Conservation (phyloP, 2,797 vertebrate species). For the Erpetoichthys calabaricus region DNA sequence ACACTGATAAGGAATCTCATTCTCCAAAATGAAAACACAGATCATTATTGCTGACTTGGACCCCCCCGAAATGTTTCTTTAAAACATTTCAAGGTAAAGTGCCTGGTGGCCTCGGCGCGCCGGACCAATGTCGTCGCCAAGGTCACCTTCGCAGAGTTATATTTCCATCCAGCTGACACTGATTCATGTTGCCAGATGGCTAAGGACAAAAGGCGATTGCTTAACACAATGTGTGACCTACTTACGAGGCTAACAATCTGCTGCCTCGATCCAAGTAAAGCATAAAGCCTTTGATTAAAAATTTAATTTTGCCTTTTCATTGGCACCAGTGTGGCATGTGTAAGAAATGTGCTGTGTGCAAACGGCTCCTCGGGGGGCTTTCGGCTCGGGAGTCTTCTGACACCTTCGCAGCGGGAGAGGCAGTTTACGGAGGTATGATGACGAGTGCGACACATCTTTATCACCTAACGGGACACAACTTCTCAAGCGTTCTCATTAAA, state of each 20-base stretch:
- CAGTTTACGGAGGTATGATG: constrained; percentile 1
- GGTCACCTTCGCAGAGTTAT: constrained; percentile 51
- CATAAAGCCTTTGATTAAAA: constrained; percentile 53
- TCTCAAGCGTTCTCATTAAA: constrained; percentile 13
- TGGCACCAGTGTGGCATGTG: constrained; percentile 21
- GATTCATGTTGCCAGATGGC: constrained; percentile 73
- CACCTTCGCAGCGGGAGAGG: constrained; percentile 7
- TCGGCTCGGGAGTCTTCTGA: constrained; percentile 5
- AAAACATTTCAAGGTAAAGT: too few relatives aligned
- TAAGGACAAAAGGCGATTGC: constrained; percentile 44
- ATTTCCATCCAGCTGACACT: constrained; percentile 58
- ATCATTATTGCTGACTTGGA: too few relatives aligned
- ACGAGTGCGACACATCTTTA: constrained; percentile 19
- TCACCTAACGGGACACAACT: constrained; percentile 14
- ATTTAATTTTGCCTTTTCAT: constrained; percentile 39
- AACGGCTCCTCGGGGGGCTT: constrained; percentile 14
- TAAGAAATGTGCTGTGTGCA: constrained; percentile 11
- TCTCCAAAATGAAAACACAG: too few relatives aligned
- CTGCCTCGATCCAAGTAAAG: constrained; percentile 36
- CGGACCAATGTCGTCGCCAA: constrained; percentile 27
- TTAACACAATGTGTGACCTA: constrained; percentile 67
- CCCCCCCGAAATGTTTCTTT: too few relatives aligned
- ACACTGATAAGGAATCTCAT: too few relatives aligned
- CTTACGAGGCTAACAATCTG: constrained; percentile 57
- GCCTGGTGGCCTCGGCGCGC: constrained; percentile 16